A percentile compares a stretch with the other conserved stretches of the same genome.
Conservation (phyloP, 2,113 vertebrate genomes). For the Nesospiza acunhae region DNA sequence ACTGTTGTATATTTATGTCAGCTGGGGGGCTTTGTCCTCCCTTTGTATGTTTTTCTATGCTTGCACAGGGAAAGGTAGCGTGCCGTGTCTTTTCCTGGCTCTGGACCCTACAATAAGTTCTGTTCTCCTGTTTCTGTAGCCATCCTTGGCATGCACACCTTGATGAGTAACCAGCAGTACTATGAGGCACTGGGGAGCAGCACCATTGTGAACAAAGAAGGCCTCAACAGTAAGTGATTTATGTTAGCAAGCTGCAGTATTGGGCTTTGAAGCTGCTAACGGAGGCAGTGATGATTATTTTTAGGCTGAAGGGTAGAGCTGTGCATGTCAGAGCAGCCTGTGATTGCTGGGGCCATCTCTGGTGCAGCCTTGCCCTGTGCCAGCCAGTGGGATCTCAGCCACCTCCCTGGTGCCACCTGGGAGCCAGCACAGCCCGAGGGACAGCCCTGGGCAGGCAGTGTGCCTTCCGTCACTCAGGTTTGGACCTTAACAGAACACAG, state of each 20-base stretch:
- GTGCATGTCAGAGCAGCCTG: neutral
- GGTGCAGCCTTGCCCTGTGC: neutral
- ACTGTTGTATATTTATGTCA: neutral
- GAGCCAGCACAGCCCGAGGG: neutral
- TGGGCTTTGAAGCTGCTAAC: neutral
- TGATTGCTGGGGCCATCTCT: neutral
- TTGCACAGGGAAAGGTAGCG: neutral
- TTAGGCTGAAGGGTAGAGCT: neutral
- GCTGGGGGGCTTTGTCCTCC: rapidly evolving
- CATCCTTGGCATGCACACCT: slow-evolving; percentile 98
- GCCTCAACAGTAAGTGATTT: slow-evolving; percentile 91
- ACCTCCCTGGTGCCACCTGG: rapidly evolving
- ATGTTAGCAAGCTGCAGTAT: neutral
- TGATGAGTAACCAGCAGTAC: slow-evolving; percentile 99
- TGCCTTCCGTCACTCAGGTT: neutral
- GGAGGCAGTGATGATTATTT: neutral
- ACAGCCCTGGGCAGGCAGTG: rapidly evolving
- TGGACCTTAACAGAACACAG: rapidly evolving
- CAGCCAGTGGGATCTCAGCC: rapidly evolving
- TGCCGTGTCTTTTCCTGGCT: neutral
- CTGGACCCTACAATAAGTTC: neutral
- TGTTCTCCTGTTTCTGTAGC: slow-evolving; percentile 71
- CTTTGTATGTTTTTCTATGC: neutral
- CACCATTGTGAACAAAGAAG: slow-evolving; percentile 97
- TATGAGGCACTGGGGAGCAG: slow-evolving; percentile 95